Conservation (phyloP, 2,888 invertebrate genomes). For the Abrostola tripartita region DNA sequence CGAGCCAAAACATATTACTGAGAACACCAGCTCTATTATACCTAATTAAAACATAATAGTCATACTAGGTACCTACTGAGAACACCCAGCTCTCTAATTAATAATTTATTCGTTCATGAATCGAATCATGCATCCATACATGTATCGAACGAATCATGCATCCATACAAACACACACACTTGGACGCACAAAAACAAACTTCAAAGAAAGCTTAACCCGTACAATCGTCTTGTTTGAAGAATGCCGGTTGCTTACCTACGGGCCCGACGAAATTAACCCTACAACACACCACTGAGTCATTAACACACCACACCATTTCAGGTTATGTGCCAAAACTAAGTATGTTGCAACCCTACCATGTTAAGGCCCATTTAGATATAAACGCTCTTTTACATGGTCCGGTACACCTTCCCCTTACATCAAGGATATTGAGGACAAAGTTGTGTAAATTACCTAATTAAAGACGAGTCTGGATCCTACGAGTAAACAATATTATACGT, state of each 20-base stretch:
- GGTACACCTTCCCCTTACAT: neutral
- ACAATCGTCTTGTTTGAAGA: conserved; percentile 10
- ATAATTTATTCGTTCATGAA: neutral
- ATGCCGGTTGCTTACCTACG: conserved; percentile 21
- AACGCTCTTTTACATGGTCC: neutral
- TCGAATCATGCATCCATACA: neutral
- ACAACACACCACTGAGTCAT: conserved; percentile 48
- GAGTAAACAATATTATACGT: too few relatives aligned
- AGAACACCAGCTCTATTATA: too few relatives aligned
- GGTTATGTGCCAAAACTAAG: conserved; percentile 50
- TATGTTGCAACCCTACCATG: conserved; percentile 19
- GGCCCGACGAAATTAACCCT: conserved; percentile 55
- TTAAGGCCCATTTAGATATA: conserved; percentile 21
- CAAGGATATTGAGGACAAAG: too few relatives aligned
- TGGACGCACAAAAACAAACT: conserved; percentile 3
- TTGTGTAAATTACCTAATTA: too few relatives aligned
- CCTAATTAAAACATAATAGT: too few relatives aligned
- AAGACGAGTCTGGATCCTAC: too few relatives aligned
- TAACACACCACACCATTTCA: conserved; percentile 59
- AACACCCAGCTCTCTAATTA: neutral
- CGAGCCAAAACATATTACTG: too few relatives aligned
- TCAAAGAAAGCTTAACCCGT: neutral
- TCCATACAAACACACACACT: neutral
- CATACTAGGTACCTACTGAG: too few relatives aligned
- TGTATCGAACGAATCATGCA: too few relatives aligned